Percentiles rank a stretch among this genome's conserved stretches.
Evolutionary conservation across 2,113 vertebrate species (phyloP).

Genomic region (Phaethon lepturus): DNA sequence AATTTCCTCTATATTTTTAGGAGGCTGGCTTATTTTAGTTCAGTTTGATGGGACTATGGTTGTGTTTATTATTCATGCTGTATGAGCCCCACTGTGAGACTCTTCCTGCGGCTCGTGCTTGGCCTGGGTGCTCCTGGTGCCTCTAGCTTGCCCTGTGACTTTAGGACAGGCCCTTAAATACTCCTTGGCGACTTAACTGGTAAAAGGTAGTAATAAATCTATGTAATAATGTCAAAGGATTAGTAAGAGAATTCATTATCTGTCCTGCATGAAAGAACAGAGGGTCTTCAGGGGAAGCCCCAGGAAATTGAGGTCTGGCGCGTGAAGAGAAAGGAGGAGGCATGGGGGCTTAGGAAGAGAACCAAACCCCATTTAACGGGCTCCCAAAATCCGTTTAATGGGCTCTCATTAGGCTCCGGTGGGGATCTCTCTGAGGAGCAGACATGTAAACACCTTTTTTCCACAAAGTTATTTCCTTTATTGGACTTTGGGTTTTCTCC

Average conservation of each 20-base stretch:
- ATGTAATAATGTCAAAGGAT: neutral
- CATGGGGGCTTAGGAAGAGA: neutral
- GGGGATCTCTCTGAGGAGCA: neutral
- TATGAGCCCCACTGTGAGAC: neutral
- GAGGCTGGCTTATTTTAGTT: neutral
- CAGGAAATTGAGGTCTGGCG: neutral
- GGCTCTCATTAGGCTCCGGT: neutral
- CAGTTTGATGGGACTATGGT: too few species aligned
- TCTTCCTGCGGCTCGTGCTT: neutral
- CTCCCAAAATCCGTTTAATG: neutral
- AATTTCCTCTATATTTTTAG: neutral
- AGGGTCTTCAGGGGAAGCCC: neutral
- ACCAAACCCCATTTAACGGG: neutral
- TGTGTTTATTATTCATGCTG: neutral
- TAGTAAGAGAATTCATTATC: neutral
- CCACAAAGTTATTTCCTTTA: too few species aligned
- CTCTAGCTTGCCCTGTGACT: neutral
- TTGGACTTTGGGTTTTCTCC: neutral
- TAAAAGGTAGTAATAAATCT: neutral
- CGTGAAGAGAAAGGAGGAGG: neutral
- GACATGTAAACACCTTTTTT: rapidly evolving
- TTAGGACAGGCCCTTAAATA: neutral
- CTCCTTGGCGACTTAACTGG: neutral
- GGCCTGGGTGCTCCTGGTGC: neutral
- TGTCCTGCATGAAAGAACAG: neutral